phyloP scores from a whole-genome alignment of 2,797 vertebrate species.

The Sphenopsis melanotis region DNA sequence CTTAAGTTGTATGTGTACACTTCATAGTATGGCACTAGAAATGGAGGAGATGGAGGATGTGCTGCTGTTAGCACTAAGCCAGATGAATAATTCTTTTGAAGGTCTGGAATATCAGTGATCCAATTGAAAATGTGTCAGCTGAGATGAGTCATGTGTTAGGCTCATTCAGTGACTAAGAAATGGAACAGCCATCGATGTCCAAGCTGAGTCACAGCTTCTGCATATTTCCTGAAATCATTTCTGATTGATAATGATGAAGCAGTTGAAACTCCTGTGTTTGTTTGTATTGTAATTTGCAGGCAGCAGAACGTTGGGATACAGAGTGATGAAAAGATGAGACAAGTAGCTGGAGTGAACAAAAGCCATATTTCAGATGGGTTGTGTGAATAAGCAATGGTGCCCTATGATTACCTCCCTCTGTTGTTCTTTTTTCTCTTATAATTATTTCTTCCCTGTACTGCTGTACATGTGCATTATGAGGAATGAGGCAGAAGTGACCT shows the following conservation, averaged over 20 bases:
- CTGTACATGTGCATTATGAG: not conserved
- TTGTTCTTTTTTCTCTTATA: not conserved
- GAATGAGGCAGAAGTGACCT: not conserved
- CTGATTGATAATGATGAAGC: constrained; percentile 17
- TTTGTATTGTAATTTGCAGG: not conserved
- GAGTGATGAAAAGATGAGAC: not conserved
- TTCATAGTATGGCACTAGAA: not conserved
- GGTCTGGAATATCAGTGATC: constrained; percentile 46
- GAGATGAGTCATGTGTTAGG: constrained; percentile 47
- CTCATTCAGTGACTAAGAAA: constrained; percentile 38
- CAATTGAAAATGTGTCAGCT: constrained; percentile 41
- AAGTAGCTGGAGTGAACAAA: not conserved
- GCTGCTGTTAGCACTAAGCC: not conserved
- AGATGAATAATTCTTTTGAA: constrained; percentile 45
- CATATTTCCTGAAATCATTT: constrained; percentile 21
- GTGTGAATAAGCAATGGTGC: not conserved
- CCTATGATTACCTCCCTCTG: not conserved
- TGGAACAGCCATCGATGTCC: not conserved
- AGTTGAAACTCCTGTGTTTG: not conserved
- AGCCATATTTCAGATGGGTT: not conserved
- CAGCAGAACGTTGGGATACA: not conserved
- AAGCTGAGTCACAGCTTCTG: constrained; percentile 53
- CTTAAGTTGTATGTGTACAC: not conserved
- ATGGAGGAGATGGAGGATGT: not conserved
- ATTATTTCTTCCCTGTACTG: not conserved